Conservation (phyloP, 1,140 invertebrate genomes). For the Stegodyphus mimosarum region DNA sequence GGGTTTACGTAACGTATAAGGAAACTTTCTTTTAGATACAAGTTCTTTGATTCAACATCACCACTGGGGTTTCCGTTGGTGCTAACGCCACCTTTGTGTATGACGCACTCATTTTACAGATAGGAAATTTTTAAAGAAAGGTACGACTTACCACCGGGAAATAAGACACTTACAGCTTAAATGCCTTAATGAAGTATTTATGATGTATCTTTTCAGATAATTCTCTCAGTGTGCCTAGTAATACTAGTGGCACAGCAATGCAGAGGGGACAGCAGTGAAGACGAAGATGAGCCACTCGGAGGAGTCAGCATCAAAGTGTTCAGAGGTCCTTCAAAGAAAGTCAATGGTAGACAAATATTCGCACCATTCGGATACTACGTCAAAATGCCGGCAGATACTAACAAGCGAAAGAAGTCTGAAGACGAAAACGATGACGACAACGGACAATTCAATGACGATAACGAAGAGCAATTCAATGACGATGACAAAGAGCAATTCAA, state of each 20-base stretch:
- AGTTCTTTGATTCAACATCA: too few relatives aligned
- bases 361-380: conserved; percentile 60
- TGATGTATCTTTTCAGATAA: too few relatives aligned
- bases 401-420: background rate
- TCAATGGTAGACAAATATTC: conserved; percentile 23
- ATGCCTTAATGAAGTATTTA: too few relatives aligned
- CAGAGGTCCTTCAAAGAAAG: conserved; percentile 25
- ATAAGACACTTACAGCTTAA: too few relatives aligned
- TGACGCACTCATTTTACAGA: too few relatives aligned
- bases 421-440: background rate
- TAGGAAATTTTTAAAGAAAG: too few relatives aligned
- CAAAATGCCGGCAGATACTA: conserved; percentile 18
- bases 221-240: too few relatives aligned
- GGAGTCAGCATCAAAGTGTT: conserved; percentile 57
- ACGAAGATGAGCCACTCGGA: conserved; percentile 12
- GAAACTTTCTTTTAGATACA: too few relatives aligned
- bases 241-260: background rate
- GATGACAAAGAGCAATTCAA: background rate
- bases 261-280: background rate
- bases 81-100: too few relatives aligned
- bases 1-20: too few relatives aligned
- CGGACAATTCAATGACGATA: background rate
- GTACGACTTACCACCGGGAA: too few relatives aligned
- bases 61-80: too few relatives aligned
- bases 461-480: background rate